Conservation (phyloP, 2,113 vertebrate species). For the Cranoglanis bouderius region DNA sequence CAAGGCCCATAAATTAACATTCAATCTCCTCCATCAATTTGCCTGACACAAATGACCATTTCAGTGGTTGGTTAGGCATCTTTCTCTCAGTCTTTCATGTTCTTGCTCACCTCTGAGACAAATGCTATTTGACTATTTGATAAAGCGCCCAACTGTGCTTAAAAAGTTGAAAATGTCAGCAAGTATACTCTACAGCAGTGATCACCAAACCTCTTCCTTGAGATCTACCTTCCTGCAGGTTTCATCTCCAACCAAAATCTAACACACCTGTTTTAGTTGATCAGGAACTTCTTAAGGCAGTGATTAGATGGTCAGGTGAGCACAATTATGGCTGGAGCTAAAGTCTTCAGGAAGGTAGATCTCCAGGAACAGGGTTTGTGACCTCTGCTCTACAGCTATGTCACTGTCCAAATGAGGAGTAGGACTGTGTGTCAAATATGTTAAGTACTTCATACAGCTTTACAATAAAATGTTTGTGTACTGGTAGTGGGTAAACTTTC, state of each 20-base stretch:
- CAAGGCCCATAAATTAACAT: constrained; percentile 60
- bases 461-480: not conserved
- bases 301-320: too few species aligned
- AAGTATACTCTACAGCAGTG: constrained; percentile 69
- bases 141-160: constrained; percentile 76
- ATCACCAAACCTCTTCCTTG: too few species aligned
- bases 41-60: constrained; percentile 74
- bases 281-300: too few species aligned
- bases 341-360: too few species aligned
- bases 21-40: constrained; percentile 67
- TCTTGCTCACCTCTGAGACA: constrained; percentile 66
- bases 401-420: constrained; percentile 75
- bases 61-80: constrained; percentile 74
- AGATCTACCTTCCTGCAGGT: too few species aligned
- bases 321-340: too few species aligned
- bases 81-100: constrained; percentile 45
- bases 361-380: too few species aligned
- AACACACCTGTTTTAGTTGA: too few species aligned
- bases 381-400: constrained; percentile 69
- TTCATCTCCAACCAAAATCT: too few species aligned
- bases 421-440: constrained; percentile 78
- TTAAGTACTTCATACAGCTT: constrained; percentile 43
- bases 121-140: constrained; percentile 82
- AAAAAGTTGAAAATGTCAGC: constrained; percentile 83
- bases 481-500: not conserved